Evolutionary conservation across 2,888 invertebrate genomes (phyloP).

Genomic region (Loripinus fragilis): DNA sequence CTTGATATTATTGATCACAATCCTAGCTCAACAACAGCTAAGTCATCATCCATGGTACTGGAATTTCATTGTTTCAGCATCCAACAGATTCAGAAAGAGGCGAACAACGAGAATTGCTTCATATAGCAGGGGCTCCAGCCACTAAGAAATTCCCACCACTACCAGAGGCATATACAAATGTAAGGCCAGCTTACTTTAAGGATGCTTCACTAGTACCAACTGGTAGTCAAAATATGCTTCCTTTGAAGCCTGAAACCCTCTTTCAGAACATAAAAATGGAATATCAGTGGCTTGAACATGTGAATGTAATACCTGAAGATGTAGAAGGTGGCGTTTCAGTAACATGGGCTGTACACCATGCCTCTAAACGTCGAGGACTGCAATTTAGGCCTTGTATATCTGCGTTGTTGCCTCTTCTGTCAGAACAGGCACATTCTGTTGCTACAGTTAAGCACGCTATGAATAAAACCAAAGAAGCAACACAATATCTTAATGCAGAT

Average conservation of each 20-base stretch:
- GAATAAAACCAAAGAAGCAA: background rate
- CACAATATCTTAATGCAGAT: background rate
- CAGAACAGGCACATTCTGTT: background rate
- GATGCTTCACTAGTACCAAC: background rate
- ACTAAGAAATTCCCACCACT: background rate
- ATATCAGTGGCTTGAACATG: background rate
- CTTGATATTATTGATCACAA: conserved; percentile 66
- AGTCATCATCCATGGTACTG: conserved; percentile 54
- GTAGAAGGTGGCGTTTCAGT: background rate
- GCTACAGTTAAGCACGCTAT: background rate
- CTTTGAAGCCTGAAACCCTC: too few species aligned
- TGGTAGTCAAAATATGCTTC: background rate
- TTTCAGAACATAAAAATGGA: background rate
- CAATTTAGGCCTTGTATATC: background rate
- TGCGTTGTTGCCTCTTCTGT: background rate
- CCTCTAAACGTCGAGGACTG: background rate
- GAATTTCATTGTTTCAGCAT: conserved; percentile 56
- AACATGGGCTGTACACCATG: background rate
- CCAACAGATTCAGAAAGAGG: too few species aligned
- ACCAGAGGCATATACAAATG: background rate
- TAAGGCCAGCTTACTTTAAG: background rate
- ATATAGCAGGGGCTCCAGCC: background rate
- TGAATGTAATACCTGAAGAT: background rate
- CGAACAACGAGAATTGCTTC: conserved; percentile 25
- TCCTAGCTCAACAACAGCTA: conserved; percentile 44